These are phyloP conservation scores for Astreopora myriophthalma DNA, from an alignment of 64 coral and sea anemone species.

Conservation along the genomic window DNA sequence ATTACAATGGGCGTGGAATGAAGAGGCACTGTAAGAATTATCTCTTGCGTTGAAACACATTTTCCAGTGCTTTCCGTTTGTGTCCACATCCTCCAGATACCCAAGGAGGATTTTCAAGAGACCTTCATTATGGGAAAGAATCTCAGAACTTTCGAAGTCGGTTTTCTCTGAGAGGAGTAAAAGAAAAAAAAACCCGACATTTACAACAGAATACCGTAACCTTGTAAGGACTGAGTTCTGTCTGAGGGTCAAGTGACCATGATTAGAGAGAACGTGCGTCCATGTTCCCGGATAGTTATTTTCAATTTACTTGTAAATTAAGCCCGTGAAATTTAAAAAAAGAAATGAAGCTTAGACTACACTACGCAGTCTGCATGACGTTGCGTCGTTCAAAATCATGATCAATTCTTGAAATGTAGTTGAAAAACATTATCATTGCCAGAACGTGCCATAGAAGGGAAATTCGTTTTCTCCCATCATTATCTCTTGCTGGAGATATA, in stretches of 20 bases:
- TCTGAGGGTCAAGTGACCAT: too few species aligned
- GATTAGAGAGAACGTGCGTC: too few species aligned
- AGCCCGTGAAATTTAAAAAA: background rate
- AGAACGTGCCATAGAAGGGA: background rate
- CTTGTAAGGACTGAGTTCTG: too few species aligned
- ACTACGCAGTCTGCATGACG: background rate
- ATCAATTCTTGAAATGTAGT: background rate
- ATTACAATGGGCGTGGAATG: conserved; percentile 2
- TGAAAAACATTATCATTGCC: too few species aligned
- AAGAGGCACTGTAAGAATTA: background rate
- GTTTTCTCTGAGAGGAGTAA: background rate
- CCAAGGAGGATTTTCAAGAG: background rate
- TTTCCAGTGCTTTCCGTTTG: background rate
- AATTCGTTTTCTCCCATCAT: background rate
- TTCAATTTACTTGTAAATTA: too few species aligned
- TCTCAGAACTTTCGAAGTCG: background rate
- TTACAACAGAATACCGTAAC: too few species aligned
- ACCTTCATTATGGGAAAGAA: background rate
- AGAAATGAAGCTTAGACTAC: background rate
- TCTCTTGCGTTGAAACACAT: background rate
- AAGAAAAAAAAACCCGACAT: background rate
- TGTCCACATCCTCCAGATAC: background rate
- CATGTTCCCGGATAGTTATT: too few species aligned
- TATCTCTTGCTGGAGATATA: background rate
- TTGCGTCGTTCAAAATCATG: background rate